Percentiles rank a stretch among this genome's conserved stretches.
phyloP scores from a whole-genome alignment of 2,888 invertebrate species.

The Thumatha senex region DNA sequence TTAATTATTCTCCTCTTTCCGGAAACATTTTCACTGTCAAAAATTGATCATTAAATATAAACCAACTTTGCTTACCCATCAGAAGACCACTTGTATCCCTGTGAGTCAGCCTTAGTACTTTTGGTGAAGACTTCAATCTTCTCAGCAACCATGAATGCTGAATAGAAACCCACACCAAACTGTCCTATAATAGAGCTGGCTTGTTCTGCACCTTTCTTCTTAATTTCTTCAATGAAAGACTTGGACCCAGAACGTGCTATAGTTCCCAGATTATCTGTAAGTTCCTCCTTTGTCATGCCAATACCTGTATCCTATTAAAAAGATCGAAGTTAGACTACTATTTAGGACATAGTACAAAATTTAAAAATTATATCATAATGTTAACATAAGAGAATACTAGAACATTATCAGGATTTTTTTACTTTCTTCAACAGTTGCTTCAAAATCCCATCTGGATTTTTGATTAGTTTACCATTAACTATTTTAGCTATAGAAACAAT shows the following conservation, averaged over 20 bases:
- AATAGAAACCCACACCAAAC: conserved; percentile 99
- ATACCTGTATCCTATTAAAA: conserved; percentile 94
- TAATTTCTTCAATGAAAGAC: conserved; percentile 93
- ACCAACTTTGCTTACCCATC: conserved; percentile 90
- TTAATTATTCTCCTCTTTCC: no score
- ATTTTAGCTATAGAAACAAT: no score
- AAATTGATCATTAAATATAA: no score
- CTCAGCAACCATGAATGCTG: conserved; percentile 98
- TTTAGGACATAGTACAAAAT: background rate
- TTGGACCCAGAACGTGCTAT: conserved; percentile 98
- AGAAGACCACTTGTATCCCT: conserved; percentile 94
- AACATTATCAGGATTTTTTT: no score
- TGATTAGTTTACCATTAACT: no score
- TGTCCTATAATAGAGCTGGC: conserved; percentile 95
- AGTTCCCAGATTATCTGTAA: conserved; percentile 95
- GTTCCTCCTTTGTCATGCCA: conserved; percentile 97
- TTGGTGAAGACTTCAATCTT: conserved; percentile 96
- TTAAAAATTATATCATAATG: no score
- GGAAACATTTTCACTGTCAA: no score
- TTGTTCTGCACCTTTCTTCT: conserved; percentile 84
- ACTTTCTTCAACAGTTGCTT: no score
- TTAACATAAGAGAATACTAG: no score
- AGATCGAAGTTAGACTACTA: background rate
- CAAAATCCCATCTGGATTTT: no score
- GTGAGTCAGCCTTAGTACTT: conserved; percentile 85